phyloP scores from a whole-genome alignment of 2,797 vertebrate species.

The Etheostoma nigrum region DNA sequence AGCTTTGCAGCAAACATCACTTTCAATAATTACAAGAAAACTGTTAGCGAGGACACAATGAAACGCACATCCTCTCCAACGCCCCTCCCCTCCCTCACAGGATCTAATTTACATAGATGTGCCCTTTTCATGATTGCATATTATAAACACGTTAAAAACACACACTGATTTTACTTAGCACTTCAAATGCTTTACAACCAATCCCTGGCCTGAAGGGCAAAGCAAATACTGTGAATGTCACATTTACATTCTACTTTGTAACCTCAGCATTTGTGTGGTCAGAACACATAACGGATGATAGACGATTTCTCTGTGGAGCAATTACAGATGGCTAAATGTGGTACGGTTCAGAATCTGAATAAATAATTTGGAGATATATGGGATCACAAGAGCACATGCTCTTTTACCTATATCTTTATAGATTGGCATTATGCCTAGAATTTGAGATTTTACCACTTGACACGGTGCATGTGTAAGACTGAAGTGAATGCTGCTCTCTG shows the following conservation, averaged over 20 bases:
- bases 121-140: conserved; percentile 79
- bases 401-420: conserved; percentile 30
- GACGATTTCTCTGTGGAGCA: conserved; percentile 33
- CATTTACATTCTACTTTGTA: conserved; percentile 69
- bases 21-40: conserved; percentile 87
- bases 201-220: conserved; percentile 62
- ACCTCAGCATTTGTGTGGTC: conserved; percentile 53
- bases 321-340: conserved; percentile 31
- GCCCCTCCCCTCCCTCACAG: conserved; percentile 46
- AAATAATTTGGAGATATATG: conserved; percentile 9
- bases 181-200: conserved; percentile 63
- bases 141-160: conserved; percentile 78
- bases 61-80: conserved; percentile 43
- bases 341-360: conserved; percentile 7
- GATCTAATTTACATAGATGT: conserved; percentile 75
- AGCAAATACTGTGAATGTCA: conserved; percentile 70
- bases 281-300: conserved; percentile 51
- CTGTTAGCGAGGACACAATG: conserved; percentile 77
- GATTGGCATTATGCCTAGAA: conserved; percentile 33
- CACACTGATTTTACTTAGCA: conserved; percentile 71
- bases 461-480: conserved; percentile 37
- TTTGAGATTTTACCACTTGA: conserved; percentile 32
- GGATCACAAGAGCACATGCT: conserved; percentile 31
- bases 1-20: conserved; percentile 83
- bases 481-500: conserved; percentile 39